Percentiles rank a stretch among this genome's conserved stretches.
Evolutionary conservation across 2,797 vertebrate species (phyloP).

Genomic region (Lutjanus campechanus): DNA sequence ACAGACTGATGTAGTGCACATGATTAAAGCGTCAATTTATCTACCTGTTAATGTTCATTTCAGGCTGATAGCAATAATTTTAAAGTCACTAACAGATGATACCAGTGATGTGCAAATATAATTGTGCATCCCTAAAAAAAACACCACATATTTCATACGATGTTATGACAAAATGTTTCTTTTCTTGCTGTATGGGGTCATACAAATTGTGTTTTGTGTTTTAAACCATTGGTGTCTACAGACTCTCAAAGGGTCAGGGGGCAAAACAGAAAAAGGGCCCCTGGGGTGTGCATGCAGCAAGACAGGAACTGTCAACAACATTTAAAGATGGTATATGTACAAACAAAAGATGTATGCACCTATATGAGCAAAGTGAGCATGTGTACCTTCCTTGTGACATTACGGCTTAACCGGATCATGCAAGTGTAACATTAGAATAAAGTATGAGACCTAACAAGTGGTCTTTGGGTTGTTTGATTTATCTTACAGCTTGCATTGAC

Average conservation of each 20-base stretch:
- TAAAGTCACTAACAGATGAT: too few relatives aligned
- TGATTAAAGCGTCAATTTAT: too few relatives aligned
- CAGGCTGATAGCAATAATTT: too few relatives aligned
- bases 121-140: too few relatives aligned
- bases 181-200: background rate
- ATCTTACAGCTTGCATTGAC: too few relatives aligned
- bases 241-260: background rate
- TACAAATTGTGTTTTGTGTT: background rate
- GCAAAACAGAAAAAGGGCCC: background rate
- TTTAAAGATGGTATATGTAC: background rate
- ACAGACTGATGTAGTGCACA: too few relatives aligned
- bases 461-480: background rate
- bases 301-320: background rate
- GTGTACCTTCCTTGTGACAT: background rate
- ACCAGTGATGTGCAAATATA: too few relatives aligned
- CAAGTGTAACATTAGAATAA: background rate
- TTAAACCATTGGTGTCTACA: background rate
- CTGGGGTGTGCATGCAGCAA: background rate
- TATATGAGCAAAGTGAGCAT: background rate
- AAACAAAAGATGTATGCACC: background rate
- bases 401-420: background rate
- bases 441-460: background rate
- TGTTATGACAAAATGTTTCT: background rate
- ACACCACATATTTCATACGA: too few relatives aligned
- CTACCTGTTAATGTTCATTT: too few relatives aligned